Base-by-base conservation (phyloP, 2,113 vertebrate genomes). In the Hemiscyllium ocellatum region DNA sequence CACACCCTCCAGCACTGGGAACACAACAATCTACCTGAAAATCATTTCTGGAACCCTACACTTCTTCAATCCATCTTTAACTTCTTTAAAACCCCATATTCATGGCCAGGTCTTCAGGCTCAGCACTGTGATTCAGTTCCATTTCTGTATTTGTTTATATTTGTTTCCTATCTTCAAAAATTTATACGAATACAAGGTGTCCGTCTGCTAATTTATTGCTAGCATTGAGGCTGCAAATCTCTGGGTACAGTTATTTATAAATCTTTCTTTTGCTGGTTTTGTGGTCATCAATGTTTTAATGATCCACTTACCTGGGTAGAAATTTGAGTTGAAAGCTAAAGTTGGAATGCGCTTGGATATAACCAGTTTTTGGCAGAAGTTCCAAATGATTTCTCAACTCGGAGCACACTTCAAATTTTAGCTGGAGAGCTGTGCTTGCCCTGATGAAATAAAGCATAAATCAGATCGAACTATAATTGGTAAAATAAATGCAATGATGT, bases 311-410 rank as follows among this genome's bases (percentile, higher is more conserved):
- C 99, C 98, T 98, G 6, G 99, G 98, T 96, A 98, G 97, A 97
- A 99, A 99, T 97, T 98, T 99, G 96, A 99, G 96, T 33, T 98
- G 98, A 42, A 98, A 98, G 0, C 97, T 97, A 96, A 98, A 98
- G 96, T 97, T 98, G 0, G 98, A 98, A 26, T 97, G 97, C 13
- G 98, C 97, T 97, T 98, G 98, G 96, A 99, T 97, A 96, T 97
- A 98, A 87, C 98, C 98, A 0, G 96, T 98, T 97, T 98, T 98
- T 0, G 99, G 99, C 26, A 98, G 96, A 83, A 99, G 97, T 96
- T 99, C 98, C 96, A 99, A 96, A 97, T 99, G 98, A 90, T 97
- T 98, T 96, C 96, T 97, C 96, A 99, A 96, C 96, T 98, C 98
- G 95, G 96, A 98, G 97, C 98, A 98, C 20, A 99, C 98, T 66